These are phyloP conservation scores for Apamea epomidion DNA, from an alignment of 2,888 invertebrate species.

Conservation along the genomic window DNA sequence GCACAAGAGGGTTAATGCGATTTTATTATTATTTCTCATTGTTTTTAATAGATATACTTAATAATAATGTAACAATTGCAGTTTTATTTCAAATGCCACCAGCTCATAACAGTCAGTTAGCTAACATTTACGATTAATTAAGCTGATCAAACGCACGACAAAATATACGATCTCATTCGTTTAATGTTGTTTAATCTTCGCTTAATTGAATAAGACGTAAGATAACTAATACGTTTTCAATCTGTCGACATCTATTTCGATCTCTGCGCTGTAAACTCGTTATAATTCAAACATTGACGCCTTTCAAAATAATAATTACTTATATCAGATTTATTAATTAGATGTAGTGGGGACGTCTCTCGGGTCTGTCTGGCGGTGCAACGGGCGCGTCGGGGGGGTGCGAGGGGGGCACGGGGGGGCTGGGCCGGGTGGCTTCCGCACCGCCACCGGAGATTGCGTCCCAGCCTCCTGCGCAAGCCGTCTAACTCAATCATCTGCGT, in stretches of 20 bases:
- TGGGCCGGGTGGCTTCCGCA: slow-evolving; percentile 73
- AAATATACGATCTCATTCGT: slow-evolving; percentile 45
- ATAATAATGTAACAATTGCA: slow-evolving; percentile 18
- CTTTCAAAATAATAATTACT: slow-evolving; percentile 65
- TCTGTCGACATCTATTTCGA: slow-evolving; percentile 45
- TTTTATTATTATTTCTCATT: slow-evolving; percentile 54
- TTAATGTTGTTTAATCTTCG: slow-evolving; percentile 34
- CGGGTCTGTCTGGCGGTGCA: slow-evolving; percentile 72
- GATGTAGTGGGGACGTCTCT: slow-evolving; percentile 65
- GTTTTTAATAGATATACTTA: slow-evolving; percentile 20
- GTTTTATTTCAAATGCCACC: slow-evolving; percentile 10
- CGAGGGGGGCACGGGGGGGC: slow-evolving; percentile 25
- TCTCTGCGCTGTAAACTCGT: slow-evolving; percentile 35
- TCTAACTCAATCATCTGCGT: slow-evolving; percentile 88
- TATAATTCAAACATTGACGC: slow-evolving; percentile 45
- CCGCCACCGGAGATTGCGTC: slow-evolving; percentile 87
- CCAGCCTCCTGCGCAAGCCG: slow-evolving; percentile 86
- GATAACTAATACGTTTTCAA: slow-evolving; percentile 47
- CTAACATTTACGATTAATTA: slow-evolving; percentile 41
- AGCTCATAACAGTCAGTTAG: slow-evolving; percentile 20
- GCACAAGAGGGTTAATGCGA: slow-evolving; percentile 41
- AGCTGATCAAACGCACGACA: slow-evolving; percentile 50
- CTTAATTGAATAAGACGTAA: slow-evolving; percentile 51
- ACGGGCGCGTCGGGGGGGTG: slow-evolving; percentile 55
- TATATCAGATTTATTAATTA: slow-evolving; percentile 72